Base-by-base conservation (phyloP, 2,113 vertebrate genomes). In the Vidua macroura region DNA sequence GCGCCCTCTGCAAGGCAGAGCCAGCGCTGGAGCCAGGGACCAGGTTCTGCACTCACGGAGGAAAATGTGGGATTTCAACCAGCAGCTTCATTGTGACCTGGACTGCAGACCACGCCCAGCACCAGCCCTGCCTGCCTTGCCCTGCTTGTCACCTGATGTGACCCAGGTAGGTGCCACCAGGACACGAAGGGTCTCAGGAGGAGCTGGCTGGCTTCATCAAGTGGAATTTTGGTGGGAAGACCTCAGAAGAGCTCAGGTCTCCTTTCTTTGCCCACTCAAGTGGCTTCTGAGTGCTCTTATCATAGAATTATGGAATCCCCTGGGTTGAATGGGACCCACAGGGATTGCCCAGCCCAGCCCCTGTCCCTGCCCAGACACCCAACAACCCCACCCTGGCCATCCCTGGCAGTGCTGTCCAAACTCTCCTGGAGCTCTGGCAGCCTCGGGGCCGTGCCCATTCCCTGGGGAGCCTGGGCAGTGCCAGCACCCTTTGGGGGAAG, bases 101-200 rank as follows among this genome's bases (percentile, higher is more conserved):
- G 15, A 9, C 2, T 4, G 35, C 7, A 35, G 56, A 24, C 4
- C 56, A 16, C 22, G 7, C 56, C n/a, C 55, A 24, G 22, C 5
- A 1, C 56, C 56, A 59, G 56, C 56, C n/a, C 25, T 20, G 39
- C 62, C 49, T 43, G 35, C n/a, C 48, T 18, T 46, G 44, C 19
- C 48, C 48, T 49, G 30, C 56, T 25, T 0, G 1, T 3, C 39
- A 3, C 30, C 27, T 33, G 33, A 9, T 6, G 3, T 0, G 11
- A 70, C 56, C 48, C 4, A 0, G 0, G 52, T 0, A 37, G 39
- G n/a, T 55, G 55, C 11, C 41, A 46, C 25, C 46, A 43, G 0
- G 4, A 37, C 3, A 3, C 28, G 35, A 33, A 74, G 25, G 27
- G 37, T 22, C 27, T 48, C 4, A 31, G 53, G 17, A 80, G 37